These are phyloP conservation scores for Pseudonaja textilis DNA, from an alignment of 2,113 vertebrate genomes.

Conservation along the genomic window DNA sequence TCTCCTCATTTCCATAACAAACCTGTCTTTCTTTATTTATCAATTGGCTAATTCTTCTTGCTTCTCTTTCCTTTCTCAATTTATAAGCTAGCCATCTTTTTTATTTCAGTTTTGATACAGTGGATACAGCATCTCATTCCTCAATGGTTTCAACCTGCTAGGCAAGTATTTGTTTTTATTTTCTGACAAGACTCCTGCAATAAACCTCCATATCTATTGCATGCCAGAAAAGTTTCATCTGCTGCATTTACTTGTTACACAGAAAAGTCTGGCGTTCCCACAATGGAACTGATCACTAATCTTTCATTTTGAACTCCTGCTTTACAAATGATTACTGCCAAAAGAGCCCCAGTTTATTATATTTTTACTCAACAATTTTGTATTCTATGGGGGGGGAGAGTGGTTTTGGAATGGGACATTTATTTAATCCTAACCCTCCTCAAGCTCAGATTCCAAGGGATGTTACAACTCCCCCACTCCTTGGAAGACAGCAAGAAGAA, in stretches of 20 bases:
- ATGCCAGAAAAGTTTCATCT: not conserved
- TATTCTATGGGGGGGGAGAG: not conserved
- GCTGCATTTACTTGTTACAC: not conserved
- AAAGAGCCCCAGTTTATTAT: not conserved
- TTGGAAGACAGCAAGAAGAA: not conserved
- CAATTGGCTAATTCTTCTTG: no score
- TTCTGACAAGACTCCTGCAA: not conserved
- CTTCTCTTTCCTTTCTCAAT: no score
- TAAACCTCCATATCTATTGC: not conserved
- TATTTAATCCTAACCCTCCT: not conserved
- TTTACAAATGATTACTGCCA: not conserved
- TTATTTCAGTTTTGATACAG: not conserved
- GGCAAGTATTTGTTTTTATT: not conserved
- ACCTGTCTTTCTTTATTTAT: no score
- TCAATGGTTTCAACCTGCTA: not conserved
- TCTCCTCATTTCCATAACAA: no score
- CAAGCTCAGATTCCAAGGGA: not conserved
- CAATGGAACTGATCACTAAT: not conserved
- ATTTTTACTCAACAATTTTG: not conserved
- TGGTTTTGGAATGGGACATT: not conserved
- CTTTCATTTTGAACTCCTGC: not conserved
- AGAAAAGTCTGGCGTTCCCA: not conserved
- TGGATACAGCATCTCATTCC: not conserved
- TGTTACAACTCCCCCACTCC: not conserved
- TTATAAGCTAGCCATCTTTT: not conserved